Evolutionary conservation across 2,797 vertebrate species (phyloP).

Genomic region (Cichlasoma orientale): DNA sequence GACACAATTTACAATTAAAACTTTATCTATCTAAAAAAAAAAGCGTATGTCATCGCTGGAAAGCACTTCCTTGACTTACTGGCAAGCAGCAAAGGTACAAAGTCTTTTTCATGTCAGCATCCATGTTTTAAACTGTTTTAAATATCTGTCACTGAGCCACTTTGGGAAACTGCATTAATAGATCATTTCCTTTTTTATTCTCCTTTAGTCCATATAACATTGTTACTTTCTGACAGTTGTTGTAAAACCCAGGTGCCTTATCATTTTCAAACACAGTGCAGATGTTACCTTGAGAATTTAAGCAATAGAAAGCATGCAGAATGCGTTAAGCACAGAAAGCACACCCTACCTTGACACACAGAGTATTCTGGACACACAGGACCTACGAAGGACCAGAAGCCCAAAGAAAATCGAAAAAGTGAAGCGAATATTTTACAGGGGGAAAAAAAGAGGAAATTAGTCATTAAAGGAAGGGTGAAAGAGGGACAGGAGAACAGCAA

Average conservation of each 20-base stretch:
- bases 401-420: background rate
- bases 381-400: slow-evolving; percentile 39
- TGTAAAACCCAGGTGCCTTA: background rate
- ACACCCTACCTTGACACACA: slow-evolving; percentile 66
- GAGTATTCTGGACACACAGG: slow-evolving; percentile 65
- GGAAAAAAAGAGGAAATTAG: background rate
- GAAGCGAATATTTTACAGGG: background rate
- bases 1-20: background rate
- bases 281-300: background rate
- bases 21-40: background rate
- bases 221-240: background rate
- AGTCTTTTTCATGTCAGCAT: background rate
- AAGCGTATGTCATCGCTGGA: background rate
- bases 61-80: background rate
- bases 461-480: background rate
- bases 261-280: background rate
- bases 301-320: slow-evolving; percentile 6
- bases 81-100: background rate
- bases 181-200: background rate
- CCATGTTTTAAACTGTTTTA: slow-evolving; percentile 6
- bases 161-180: background rate
- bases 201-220: background rate
- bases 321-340: slow-evolving; percentile 13
- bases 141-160: background rate
- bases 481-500: slow-evolving; percentile 1